Evolutionary conservation across 1,140 invertebrate genomes (phyloP).

Genomic region (Tetragnatha versicolor): DNA sequence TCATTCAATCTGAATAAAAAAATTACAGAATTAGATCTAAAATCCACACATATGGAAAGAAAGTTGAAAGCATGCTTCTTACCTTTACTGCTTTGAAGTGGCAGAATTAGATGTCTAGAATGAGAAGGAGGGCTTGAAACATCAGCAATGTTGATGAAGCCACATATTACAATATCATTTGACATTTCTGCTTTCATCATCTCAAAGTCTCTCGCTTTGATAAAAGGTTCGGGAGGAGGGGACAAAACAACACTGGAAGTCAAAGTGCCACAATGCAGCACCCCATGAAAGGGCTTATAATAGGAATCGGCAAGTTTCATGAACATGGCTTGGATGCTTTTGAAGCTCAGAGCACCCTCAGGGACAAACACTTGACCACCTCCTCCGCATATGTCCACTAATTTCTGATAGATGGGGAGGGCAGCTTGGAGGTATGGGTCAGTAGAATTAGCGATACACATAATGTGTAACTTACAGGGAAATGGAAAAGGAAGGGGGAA

Average conservation of each 20-base stretch:
- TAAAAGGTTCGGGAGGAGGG: conserved; percentile 76
- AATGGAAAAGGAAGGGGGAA: conserved; percentile 81
- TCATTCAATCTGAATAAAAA: too few relatives aligned
- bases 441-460: conserved; percentile 70
- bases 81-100: conserved; percentile 70
- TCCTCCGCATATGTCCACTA: conserved; percentile 71
- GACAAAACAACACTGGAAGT: conserved; percentile 77
- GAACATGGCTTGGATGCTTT: conserved; percentile 74
- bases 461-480: conserved; percentile 79
- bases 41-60: too few relatives aligned
- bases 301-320: conserved; percentile 77
- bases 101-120: conserved; percentile 88
- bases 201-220: conserved; percentile 74
- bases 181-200: conserved; percentile 69
- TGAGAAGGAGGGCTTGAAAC: conserved; percentile 92
- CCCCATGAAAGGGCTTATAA: conserved; percentile 79
- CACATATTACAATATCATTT: conserved; percentile 77
- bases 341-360: conserved; percentile 68
- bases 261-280: conserved; percentile 79
- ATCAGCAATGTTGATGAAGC: conserved; percentile 82
- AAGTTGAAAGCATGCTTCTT: too few relatives aligned
- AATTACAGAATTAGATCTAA: too few relatives aligned
- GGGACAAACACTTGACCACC: conserved; percentile 73
- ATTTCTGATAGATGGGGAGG: conserved; percentile 66
- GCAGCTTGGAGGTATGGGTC: conserved; percentile 61